Conservation (phyloP, 2,888 invertebrate genomes). For the Drosophila algonquin region DNA sequence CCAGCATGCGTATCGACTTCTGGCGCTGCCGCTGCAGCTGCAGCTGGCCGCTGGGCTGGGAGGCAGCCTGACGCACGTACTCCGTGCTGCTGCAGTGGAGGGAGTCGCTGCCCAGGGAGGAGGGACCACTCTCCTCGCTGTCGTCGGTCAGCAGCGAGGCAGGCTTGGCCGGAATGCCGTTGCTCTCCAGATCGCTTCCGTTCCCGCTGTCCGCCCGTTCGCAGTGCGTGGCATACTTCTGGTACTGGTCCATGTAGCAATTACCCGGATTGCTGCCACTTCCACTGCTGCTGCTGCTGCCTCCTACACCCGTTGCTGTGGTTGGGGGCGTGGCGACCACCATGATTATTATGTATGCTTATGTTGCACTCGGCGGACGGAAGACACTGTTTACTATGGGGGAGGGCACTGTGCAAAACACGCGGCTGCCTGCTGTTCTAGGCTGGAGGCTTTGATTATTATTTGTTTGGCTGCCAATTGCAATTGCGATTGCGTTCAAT, state of each 20-base stretch:
- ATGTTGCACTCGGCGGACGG: background rate
- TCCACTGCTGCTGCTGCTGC: background rate
- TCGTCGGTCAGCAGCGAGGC: constrained; percentile 78
- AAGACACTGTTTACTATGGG: background rate
- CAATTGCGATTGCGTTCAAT: constrained; percentile 60
- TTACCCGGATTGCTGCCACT: constrained; percentile 49
- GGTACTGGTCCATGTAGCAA: constrained; percentile 71
- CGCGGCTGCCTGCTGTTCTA: constrained; percentile 3
- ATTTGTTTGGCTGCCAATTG: constrained; percentile 1
- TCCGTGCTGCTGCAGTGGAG: constrained; percentile 87
- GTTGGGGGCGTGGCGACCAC: constrained; percentile 66
- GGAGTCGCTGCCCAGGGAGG: constrained; percentile 91
- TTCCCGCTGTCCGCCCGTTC: constrained; percentile 94
- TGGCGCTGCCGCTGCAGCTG: constrained; percentile 80
- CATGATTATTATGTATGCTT: constrained; percentile 34
- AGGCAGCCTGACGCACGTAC: constrained; percentile 84
- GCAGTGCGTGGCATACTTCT: constrained; percentile 85
- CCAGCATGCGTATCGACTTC: constrained; percentile 64
- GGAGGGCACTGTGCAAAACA: constrained; percentile 25
- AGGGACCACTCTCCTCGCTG: constrained; percentile 88
- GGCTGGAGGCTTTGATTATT: constrained; percentile 14
- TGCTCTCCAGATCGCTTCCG: constrained; percentile 91
- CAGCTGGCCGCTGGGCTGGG: constrained; percentile 65
- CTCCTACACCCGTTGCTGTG: constrained; percentile 11
- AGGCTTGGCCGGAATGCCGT: constrained; percentile 56